Evolutionary conservation across 2,888 invertebrate genomes (phyloP), one percentile per base, ranked within the genome.

Genomic region (Platycnemis pennipes): DNA sequence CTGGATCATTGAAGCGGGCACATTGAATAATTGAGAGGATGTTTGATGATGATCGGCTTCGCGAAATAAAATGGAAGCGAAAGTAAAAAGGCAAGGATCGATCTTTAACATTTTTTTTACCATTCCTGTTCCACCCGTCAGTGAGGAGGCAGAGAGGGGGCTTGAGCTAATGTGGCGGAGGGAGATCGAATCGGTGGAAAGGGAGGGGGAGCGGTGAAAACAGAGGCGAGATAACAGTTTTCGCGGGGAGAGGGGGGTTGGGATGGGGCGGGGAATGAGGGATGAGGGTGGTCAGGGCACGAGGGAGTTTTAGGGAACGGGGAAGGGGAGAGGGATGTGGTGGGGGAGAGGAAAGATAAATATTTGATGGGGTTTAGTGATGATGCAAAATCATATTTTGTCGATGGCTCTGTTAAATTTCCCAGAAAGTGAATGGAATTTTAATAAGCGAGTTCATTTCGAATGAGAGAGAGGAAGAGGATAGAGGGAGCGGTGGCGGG

Each of bases 361-460:
- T 91, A 91, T 91, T 91, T 91, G 42, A 91, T 63, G 91, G 91
- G 91, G 63, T 44, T 91, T 91, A 44, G 91, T 69, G 91, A n/a
- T 91, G 91, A 69, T 91, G 91, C 91, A 91, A 91, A 91, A 91
- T 91, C 91, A 91, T 91, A 91, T 91, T 91, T 91, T 63, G 91
- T 91, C 63, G 91, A 91, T 91, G 89, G 89, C 56, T 89, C 53
- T 63, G 91, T 91, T 91, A 91, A 63, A 91, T 91, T 69, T 91
- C 91, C 91, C 63, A 91, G 91, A 91, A 91, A 91, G 91, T 91
- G 91, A 91, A 91, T 69, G 91, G 91, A 91, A 91, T 91, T 91
- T 91, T 91, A 91, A 91, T 91, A 91, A 91, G 91, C 69, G 63
- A 91, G 91, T 69, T 91, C 91, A 91, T 91, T 44, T 44, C 69